Evolutionary conservation across 2,888 invertebrate species (phyloP).

Genomic region (Griposia aprilina): DNA sequence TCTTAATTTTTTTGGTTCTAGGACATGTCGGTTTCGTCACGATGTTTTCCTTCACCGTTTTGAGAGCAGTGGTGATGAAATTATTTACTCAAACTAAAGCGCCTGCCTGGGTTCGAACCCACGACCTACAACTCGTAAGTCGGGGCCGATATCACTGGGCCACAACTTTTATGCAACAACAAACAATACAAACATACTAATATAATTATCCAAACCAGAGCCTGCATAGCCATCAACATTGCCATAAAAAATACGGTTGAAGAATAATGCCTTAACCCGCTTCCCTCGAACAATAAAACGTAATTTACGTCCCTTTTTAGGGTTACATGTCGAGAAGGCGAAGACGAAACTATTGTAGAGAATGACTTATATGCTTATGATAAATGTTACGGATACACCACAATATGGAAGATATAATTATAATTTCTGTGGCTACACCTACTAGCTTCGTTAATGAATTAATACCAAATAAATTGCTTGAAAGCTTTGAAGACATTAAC

Average conservation of each 20-base stretch:
- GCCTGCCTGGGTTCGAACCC: too few relatives aligned
- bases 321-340: slow-evolving; percentile 28
- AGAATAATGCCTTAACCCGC: slow-evolving; percentile 45
- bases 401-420: not conserved
- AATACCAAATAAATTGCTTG: not conserved
- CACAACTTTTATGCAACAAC: not conserved
- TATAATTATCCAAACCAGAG: slow-evolving; percentile 18
- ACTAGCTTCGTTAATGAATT: too few relatives aligned
- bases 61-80: too few relatives aligned
- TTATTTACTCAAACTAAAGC: too few relatives aligned
- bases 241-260: slow-evolving; percentile 51
- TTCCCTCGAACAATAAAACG: slow-evolving; percentile 50
- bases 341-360: slow-evolving; percentile 44
- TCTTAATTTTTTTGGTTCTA: too few relatives aligned
- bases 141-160: too few relatives aligned
- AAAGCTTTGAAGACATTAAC: not conserved
- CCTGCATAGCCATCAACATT: slow-evolving; percentile 27
- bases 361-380: slow-evolving; percentile 30
- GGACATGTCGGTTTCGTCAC: too few relatives aligned
- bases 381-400: slow-evolving; percentile 9
- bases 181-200: not conserved
- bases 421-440: too few relatives aligned
- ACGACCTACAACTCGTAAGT: too few relatives aligned
- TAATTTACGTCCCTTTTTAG: slow-evolving; percentile 58
- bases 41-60: too few relatives aligned